Evolutionary conservation across 2,888 invertebrate genomes (phyloP), one percentile per base, ranked within the genome.

Genomic region (Callimorpha dominula): DNA sequence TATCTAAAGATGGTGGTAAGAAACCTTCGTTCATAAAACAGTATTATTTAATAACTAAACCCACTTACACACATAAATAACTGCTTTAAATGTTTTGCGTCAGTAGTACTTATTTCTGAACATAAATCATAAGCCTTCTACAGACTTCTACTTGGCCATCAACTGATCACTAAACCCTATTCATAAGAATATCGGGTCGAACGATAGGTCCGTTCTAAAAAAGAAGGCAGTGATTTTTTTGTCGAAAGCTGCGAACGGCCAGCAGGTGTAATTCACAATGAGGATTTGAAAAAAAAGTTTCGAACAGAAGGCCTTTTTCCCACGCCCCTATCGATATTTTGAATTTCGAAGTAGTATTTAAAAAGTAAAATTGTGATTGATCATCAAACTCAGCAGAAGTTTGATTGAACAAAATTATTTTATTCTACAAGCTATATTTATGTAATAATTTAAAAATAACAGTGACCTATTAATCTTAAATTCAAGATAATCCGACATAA

Each of bases 221-320:
- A 93, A 90, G 91, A 92, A 89, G 90, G 90, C 91, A 88, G 88
- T 89, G 93, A 92, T 92, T 95, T 95, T 93, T 92, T 89, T 91
- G 93, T 92, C 91, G 92, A 94, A 95, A 94, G 95, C 95, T 94
- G 95, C 94, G 93, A 92, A 93, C 92, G 92, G 91, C 91, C 91
- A 94, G 94, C 95, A 95, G 95, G 95, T 95, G 95, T 94, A 95
- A 91, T 93, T 90, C 90, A 93, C 94, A 93, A 94, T 92, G 91
- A 92, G 91, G 90, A 91, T 95, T 94, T 93, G 92, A 93, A 94
- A 93, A 81, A 94, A 92, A 91, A 92, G 90, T 88, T 90, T 89
- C 88, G 91, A 94, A 93, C 95, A 95, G 95, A 90, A 95, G 95
- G 95, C 95, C 91, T 93, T 94, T 94, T 95, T 95, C 95, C 95